phyloP scores from a whole-genome alignment of 2,113 vertebrate genomes.

The Antigone vipio region DNA sequence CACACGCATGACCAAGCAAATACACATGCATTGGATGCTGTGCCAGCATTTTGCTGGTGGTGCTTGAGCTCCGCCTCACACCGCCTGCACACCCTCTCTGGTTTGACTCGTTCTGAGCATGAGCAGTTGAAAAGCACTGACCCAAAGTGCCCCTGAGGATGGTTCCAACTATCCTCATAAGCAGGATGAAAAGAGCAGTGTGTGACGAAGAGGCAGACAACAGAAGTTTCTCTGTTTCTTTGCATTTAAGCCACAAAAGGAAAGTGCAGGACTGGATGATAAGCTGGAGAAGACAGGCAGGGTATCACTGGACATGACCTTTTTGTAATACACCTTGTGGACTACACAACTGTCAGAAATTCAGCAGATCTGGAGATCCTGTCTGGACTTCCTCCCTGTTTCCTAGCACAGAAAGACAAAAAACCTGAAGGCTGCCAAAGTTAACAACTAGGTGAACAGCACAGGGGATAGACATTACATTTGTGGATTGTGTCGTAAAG shows the following conservation, averaged over 20 bases:
- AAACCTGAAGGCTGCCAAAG: neutral
- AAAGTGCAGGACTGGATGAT: neutral
- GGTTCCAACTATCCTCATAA: neutral
- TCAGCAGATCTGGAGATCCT: neutral
- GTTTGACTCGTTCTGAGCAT: neutral
- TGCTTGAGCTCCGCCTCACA: neutral
- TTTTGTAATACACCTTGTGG: neutral
- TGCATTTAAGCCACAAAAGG: neutral
- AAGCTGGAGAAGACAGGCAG: neutral
- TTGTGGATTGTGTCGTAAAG: neutral
- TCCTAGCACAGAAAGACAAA: neutral
- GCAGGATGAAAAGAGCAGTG: neutral
- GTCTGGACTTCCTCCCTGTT: neutral
- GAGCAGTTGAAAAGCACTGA: neutral
- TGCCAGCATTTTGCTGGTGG: neutral
- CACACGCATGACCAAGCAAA: neutral
- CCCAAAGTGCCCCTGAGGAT: neutral
- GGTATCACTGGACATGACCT: neutral
- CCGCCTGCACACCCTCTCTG: neutral
- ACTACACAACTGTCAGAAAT: neutral
- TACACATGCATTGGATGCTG: neutral
- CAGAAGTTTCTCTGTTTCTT: neutral
- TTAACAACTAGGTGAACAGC: neutral
- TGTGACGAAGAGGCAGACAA: neutral
- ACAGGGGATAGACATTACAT: neutral